phyloP scores from a whole-genome alignment of 2,113 vertebrate species.

The Lepus timidus region DNA sequence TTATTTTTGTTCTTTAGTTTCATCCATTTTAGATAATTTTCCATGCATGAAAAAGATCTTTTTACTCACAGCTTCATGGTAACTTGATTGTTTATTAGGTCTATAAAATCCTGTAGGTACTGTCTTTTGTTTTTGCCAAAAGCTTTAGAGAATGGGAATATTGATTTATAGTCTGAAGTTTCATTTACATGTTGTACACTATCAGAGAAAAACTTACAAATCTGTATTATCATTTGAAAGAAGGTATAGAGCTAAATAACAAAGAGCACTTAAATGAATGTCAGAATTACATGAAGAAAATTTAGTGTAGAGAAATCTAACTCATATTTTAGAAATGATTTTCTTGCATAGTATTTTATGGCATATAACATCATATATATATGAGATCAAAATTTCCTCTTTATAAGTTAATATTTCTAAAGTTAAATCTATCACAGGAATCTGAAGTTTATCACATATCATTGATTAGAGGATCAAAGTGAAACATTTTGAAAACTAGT shows the following conservation, averaged over 20 bases:
- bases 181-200: not conserved
- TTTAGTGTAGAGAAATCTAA: not conserved
- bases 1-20: slow-evolving; percentile 33
- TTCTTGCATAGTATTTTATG: not conserved
- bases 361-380: not conserved
- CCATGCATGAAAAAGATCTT: not conserved
- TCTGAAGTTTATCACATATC: not conserved
- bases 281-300: not conserved
- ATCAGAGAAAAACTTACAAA: not conserved
- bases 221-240: not conserved
- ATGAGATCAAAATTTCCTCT: not conserved
- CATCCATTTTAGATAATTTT: not conserved
- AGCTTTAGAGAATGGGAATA: not conserved
- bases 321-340: not conserved
- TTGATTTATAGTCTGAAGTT: not conserved
- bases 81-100: not conserved
- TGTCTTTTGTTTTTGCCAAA: not conserved
- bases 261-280: not conserved
- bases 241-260: not conserved
- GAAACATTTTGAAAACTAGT: not conserved
- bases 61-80: not conserved
- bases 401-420: not conserved
- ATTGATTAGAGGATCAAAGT: not conserved
- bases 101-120: not conserved
- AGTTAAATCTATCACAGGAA: not conserved